These are phyloP conservation scores for Limnephilus auricula DNA, from an alignment of 2,888 invertebrate species.

Conservation along the genomic window DNA sequence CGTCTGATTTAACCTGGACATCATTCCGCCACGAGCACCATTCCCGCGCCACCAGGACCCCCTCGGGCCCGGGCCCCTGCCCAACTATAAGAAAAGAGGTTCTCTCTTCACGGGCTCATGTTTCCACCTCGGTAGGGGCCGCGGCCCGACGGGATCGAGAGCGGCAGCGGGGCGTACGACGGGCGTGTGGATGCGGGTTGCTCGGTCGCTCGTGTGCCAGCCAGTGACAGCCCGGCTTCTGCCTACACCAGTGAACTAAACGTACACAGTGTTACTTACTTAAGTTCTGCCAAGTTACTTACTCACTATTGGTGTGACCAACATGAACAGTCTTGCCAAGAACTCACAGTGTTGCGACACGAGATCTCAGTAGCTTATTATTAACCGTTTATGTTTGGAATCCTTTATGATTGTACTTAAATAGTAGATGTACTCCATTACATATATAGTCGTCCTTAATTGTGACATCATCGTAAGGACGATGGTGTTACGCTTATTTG, in stretches of 20 bases:
- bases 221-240: conserved; percentile 20
- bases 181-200: conserved; percentile 49
- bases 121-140: conserved; percentile 51
- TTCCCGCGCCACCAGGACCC: conserved; percentile 27
- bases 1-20: conserved; percentile 80
- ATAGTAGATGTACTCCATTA: conserved; percentile 62
- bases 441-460: conserved; percentile 60
- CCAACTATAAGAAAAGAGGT: conserved; percentile 35
- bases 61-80: conserved; percentile 8
- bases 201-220: conserved; percentile 60
- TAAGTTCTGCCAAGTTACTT: conserved; percentile 49
- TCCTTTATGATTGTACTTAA: conserved; percentile 56
- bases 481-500: conserved; percentile 64
- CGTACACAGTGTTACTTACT: background rate
- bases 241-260: background rate
- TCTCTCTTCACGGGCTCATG: conserved; percentile 60
- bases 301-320: conserved; percentile 19
- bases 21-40: conserved; percentile 52
- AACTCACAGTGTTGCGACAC: conserved; percentile 51
- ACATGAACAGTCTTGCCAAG: conserved; percentile 30
- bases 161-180: background rate
- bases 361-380: conserved; percentile 61
- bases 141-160: conserved; percentile 9
- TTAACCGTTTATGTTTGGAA: conserved; percentile 33
- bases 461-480: conserved; percentile 36